Evolutionary conservation across 2,888 invertebrate genomes (phyloP).

Genomic region (Diadegma fenestrale): DNA sequence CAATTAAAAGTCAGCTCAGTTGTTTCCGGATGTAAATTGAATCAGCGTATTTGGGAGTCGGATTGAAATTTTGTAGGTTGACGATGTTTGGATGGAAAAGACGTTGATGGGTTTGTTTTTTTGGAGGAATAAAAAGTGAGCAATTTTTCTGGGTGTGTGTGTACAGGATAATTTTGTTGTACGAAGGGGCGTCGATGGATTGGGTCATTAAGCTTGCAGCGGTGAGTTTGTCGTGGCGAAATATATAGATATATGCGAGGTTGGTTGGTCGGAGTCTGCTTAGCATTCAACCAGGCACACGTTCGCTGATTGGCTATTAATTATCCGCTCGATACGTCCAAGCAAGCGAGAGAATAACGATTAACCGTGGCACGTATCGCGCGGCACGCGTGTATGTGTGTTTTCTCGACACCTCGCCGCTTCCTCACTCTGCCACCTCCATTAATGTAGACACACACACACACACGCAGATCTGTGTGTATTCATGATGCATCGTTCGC

Average conservation of each 20-base stretch:
- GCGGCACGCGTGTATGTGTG: constrained; percentile 68
- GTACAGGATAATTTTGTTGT: constrained; percentile 45
- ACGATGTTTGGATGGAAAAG: neutral
- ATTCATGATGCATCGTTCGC: neutral
- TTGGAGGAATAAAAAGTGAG: constrained; percentile 28
- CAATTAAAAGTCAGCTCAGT: no score
- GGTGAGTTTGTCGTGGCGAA: constrained; percentile 51
- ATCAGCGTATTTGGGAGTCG: neutral
- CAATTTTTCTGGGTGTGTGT: constrained; percentile 25
- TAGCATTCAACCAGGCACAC: constrained; percentile 80
- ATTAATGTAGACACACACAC: constrained; percentile 1
- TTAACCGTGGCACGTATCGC: constrained; percentile 76
- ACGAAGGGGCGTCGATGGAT: constrained; percentile 61
- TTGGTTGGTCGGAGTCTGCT: constrained; percentile 72
- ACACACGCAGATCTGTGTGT: neutral
- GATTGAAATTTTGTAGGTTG: neutral
- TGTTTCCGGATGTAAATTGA: neutral
- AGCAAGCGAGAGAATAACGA: constrained; percentile 81
- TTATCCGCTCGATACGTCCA: constrained; percentile 80
- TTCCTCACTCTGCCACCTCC: constrained; percentile 37
- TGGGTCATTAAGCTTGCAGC: constrained; percentile 55
- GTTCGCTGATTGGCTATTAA: constrained; percentile 82
- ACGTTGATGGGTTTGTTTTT: neutral
- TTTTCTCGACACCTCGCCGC: constrained; percentile 69
- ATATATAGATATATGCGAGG: constrained; percentile 41